Evolutionary conservation across 2,797 vertebrate species (phyloP).

Genomic region (Hyperoplus immaculatus): DNA sequence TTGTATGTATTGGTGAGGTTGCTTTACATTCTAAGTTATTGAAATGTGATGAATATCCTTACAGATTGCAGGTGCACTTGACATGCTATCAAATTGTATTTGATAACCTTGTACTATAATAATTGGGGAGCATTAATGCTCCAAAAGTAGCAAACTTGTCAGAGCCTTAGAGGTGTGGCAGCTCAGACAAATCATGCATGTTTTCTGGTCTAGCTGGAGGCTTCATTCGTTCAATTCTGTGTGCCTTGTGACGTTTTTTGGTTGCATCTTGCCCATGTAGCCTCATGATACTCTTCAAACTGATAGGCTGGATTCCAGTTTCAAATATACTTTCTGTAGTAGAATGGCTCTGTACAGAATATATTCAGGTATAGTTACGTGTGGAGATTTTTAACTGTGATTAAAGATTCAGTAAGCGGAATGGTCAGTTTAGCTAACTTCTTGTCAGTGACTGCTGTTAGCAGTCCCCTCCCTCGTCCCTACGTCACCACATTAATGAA

Average conservation of each 20-base stretch:
- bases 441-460: too few relatives aligned
- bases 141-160: background rate
- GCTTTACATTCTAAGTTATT: background rate
- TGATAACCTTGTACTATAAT: too few relatives aligned
- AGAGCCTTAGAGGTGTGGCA: background rate
- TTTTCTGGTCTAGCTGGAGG: background rate
- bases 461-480: too few relatives aligned
- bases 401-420: background rate
- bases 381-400: background rate
- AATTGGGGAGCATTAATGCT: background rate
- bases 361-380: background rate
- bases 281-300: background rate
- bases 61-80: background rate
- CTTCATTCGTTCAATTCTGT: background rate
- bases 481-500: too few relatives aligned
- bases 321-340: background rate
- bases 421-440: too few relatives aligned
- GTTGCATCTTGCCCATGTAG: background rate
- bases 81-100: background rate
- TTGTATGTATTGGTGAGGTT: background rate
- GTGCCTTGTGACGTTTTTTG: background rate
- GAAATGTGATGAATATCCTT: background rate
- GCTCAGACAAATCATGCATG: background rate
- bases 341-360: background rate
- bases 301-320: background rate